Evolutionary conservation across 2,888 invertebrate species (phyloP), one percentile per base, ranked within the genome.

Genomic region (Tetheella fluctuosa): DNA sequence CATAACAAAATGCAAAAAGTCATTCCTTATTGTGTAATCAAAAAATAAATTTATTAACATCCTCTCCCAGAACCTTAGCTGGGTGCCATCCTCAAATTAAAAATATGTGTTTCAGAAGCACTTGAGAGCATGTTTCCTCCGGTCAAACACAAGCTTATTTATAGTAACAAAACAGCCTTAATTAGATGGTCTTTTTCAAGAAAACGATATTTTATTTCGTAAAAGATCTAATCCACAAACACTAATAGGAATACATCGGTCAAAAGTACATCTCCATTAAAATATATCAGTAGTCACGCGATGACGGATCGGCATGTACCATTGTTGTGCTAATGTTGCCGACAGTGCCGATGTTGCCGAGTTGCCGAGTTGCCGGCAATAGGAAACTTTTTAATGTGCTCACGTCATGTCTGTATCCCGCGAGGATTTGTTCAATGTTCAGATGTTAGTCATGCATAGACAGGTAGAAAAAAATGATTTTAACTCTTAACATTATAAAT

Each of bases 211-310:
- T 34, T 10, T 7, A 13, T 69, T 48, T 64, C 3, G 13, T 39
- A 55, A n/a, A 42, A 71, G 63, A 68, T 71, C 73, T 0, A 80
- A 79, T 63, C 6, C 60, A 0, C 5, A 6, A 4, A 23, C 75
- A 71, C 20, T 57, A 80, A 64, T 64, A 28, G 6, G 65, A 73
- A 28, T 39, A 7, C 57, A 13, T 60, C 64, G 81, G 83, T 87
- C 86, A 88, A 88, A 88, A 90, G 83, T 86, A 86, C 82, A 86
- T 89, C 88, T 90, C 92, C 91, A 92, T 93, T 92, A 91, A 91
- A 92, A 90, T 90, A 91, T 90, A 91, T 90, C 90, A 89, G 91
- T 89, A 91, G 90, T 91, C 90, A 90, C 86, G 85, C 76, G 81
- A 92, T 92, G 92, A 93, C 89, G 87, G 92, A 93, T 93, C 90